Conservation (phyloP, 2,113 vertebrate genomes). For the Bufo gargarizans region DNA sequence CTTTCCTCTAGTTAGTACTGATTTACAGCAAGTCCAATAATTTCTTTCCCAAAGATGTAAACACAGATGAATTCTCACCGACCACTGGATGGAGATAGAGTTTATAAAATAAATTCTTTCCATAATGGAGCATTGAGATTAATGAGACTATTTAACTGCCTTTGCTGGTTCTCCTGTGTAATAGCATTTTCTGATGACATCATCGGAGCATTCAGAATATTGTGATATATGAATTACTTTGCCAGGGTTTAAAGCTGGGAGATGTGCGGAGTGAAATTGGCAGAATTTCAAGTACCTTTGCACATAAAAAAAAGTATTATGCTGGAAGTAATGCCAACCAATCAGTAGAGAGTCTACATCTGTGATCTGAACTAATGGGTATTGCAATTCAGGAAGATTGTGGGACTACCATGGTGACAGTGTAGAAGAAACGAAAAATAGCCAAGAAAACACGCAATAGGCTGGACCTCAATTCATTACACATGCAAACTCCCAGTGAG, state of each 20-base stretch:
- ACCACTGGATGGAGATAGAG: constrained; percentile 64
- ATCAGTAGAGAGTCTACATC: constrained; percentile 64
- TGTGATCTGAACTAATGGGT: constrained; percentile 67
- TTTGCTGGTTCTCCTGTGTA: constrained; percentile 60
- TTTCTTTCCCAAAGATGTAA: constrained; percentile 65
- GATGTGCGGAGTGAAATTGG: constrained; percentile 62
- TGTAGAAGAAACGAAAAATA: constrained; percentile 16
- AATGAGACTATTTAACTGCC: constrained; percentile 66
- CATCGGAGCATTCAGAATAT: constrained; percentile 66
- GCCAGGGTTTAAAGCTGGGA: constrained; percentile 62
- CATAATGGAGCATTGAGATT: constrained; percentile 67
- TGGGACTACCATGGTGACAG: constrained; percentile 30
- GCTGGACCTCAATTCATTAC: background rate
- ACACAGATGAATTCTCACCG: constrained; percentile 71
- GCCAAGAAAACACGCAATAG: constrained; percentile 23
- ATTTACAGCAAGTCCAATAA: constrained; percentile 38
- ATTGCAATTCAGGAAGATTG: constrained; percentile 55
- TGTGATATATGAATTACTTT: constrained; percentile 70
- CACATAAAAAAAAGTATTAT: constrained; percentile 53
- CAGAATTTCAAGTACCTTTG: constrained; percentile 67
- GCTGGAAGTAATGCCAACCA: constrained; percentile 60
- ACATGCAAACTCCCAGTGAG: background rate
- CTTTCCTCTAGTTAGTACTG: constrained; percentile 31
- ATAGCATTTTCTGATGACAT: constrained; percentile 67
- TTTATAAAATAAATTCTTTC: constrained; percentile 65